Conservation (phyloP, 2,888 invertebrate species). For the Drosophila crucigera region DNA sequence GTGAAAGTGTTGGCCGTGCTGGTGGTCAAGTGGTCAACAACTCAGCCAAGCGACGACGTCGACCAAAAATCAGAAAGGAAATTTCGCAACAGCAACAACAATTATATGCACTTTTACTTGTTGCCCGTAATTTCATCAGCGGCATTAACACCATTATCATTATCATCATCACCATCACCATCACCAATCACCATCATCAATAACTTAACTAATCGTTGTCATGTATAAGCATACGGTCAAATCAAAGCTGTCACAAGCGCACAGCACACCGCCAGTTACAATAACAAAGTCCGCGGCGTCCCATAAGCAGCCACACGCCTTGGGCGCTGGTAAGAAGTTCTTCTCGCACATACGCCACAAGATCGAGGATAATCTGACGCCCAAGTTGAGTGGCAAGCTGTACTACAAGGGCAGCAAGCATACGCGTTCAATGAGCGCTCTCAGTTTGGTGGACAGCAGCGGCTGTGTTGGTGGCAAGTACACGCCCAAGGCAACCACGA, state of each 20-base stretch:
- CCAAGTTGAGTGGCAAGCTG: conserved; percentile 81
- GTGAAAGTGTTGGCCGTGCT: conserved; percentile 60
- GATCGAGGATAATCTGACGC: conserved; percentile 84
- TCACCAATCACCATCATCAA: conserved; percentile 11
- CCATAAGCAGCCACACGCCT: conserved; percentile 38
- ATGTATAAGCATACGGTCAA: conserved; percentile 76
- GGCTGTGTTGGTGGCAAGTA: conserved; percentile 70
- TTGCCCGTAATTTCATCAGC: conserved; percentile 60
- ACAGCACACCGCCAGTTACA: conserved; percentile 46
- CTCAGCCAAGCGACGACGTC: conserved; percentile 17
- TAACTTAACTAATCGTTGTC: conserved; percentile 11
- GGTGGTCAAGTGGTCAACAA: conserved; percentile 45
- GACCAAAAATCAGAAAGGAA: conserved; percentile 62
- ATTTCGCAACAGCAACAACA: conserved; percentile 52
- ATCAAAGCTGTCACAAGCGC: conserved; percentile 65
- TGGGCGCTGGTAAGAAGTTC: conserved; percentile 73
- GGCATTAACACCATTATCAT: conserved; percentile 21
- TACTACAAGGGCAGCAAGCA: conserved; percentile 82
- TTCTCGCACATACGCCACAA: conserved; percentile 84
- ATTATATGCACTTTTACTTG: conserved; percentile 74
- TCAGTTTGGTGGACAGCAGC: conserved; percentile 61
- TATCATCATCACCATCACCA: conserved; percentile 10
- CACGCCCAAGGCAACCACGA: conserved; percentile 48
- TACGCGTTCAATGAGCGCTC: conserved; percentile 77
- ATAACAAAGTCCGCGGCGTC: conserved; percentile 37